phyloP scores from a whole-genome alignment of 1,140 invertebrate genomes.

The Oryzaephilus surinamensis region DNA sequence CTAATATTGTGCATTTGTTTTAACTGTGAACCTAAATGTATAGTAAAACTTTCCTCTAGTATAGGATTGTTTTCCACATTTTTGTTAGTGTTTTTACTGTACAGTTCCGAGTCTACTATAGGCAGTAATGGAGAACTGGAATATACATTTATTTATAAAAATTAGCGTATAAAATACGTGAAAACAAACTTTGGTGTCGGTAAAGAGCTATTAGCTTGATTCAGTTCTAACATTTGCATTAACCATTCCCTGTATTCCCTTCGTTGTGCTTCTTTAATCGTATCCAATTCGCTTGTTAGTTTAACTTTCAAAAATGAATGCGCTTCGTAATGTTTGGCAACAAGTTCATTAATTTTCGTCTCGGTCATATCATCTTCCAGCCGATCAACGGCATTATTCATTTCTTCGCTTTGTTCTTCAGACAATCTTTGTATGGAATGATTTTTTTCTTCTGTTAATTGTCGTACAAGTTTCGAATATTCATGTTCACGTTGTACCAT shows the following conservation, averaged over 20 bases:
- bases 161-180: conserved; percentile 1
- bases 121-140: conserved; percentile 28
- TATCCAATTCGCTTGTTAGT: conserved; percentile 62
- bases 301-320: conserved; percentile 58
- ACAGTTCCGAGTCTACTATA: not conserved
- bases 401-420: conserved; percentile 62
- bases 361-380: conserved; percentile 58
- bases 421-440: conserved; percentile 45
- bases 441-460: conserved; percentile 56
- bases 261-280: conserved; percentile 64
- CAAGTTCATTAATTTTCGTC: conserved; percentile 63
- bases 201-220: conserved; percentile 43
- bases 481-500: conserved; percentile 70
- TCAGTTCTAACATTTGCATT: conserved; percentile 59
- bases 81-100: conserved; percentile 6
- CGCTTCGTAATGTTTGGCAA: conserved; percentile 67
- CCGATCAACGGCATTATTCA: conserved; percentile 60
- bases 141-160: conserved; percentile 7
- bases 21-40: conserved; percentile 92
- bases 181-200: conserved; percentile 39
- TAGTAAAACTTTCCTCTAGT: conserved; percentile 93
- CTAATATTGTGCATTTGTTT: conserved; percentile 98
- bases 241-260: conserved; percentile 76
- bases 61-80: conserved; percentile 31
- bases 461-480: conserved; percentile 59